Evolutionary conservation across 2,113 vertebrate genomes (phyloP).

Genomic region (Phalacrocorax pelagicus): DNA sequence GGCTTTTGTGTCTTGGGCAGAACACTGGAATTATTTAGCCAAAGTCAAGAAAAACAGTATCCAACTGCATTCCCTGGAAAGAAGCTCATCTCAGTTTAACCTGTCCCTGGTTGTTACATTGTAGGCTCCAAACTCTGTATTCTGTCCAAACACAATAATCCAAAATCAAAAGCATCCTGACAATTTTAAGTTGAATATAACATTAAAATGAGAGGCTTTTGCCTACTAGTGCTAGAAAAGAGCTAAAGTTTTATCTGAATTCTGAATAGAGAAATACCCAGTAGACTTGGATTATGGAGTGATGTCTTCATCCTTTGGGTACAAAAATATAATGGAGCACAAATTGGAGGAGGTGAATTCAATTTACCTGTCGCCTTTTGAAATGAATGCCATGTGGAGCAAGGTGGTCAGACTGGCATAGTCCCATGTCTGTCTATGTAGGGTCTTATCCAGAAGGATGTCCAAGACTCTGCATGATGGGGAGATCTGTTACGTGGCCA

Average conservation of each 20-base stretch:
- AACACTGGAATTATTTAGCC: not conserved
- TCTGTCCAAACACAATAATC: not conserved
- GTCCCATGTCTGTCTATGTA: not conserved
- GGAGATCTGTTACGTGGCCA: not conserved
- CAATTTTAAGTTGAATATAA: not conserved
- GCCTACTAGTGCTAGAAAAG: not conserved
- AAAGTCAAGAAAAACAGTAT: not conserved
- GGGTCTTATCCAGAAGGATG: not conserved
- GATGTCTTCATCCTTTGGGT: not conserved
- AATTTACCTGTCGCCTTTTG: not conserved
- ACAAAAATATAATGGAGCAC: not conserved
- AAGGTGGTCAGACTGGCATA: not conserved
- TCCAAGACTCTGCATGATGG: fast-evolving
- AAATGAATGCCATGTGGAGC: not conserved
- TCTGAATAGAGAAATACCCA: not conserved
- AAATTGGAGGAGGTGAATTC: not conserved
- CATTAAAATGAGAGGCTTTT: not conserved
- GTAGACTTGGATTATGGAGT: not conserved
- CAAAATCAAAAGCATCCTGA: not conserved
- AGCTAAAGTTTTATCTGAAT: not conserved
- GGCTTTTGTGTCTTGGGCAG: not conserved
- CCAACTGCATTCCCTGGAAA: not conserved
- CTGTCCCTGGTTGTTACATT: not conserved
- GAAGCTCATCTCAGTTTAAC: not conserved
- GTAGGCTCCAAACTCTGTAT: not conserved